phyloP scores from a whole-genome alignment of 2,113 vertebrate genomes.

The Boulengeromyrus knoepffleri region DNA sequence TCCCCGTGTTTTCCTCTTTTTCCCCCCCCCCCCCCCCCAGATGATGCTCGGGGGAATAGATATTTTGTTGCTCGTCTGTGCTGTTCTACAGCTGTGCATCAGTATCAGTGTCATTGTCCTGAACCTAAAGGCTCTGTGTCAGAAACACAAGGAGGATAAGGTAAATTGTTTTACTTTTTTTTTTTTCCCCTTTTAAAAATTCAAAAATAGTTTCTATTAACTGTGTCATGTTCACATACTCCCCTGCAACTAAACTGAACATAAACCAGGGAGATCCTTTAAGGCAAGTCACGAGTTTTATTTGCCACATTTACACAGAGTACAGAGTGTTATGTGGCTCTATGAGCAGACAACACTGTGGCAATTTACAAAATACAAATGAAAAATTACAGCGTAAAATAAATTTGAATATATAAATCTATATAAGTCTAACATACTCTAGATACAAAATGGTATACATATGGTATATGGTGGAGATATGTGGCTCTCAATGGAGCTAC shows the following conservation, averaged over 20 bases:
- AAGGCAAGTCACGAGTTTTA: neutral
- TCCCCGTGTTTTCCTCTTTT: neutral
- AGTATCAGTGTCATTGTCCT: conserved; percentile 38
- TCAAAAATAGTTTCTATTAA: neutral
- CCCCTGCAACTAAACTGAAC: neutral
- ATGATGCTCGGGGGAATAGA: neutral
- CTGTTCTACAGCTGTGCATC: conserved; percentile 44
- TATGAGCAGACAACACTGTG: neutral
- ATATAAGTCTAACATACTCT: neutral
- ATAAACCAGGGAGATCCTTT: neutral
- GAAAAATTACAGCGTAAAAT: neutral
- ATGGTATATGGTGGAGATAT: neutral
- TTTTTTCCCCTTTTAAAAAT: neutral
- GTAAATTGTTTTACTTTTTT: neutral
- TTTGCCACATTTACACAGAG: neutral
- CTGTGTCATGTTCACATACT: neutral
- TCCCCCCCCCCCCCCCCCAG: conserved; percentile 32
- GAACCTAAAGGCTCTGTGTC: conserved; percentile 42
- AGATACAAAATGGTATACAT: neutral
- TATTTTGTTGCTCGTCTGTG: conserved; percentile 39
- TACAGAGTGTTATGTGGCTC: neutral
- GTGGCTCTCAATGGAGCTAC: too few relatives aligned
- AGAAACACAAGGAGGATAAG: conserved; percentile 5
- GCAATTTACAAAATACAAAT: neutral
- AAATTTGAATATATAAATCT: neutral